Conservation (phyloP, 2,797 vertebrate genomes). For the Sebastes diploproa region DNA sequence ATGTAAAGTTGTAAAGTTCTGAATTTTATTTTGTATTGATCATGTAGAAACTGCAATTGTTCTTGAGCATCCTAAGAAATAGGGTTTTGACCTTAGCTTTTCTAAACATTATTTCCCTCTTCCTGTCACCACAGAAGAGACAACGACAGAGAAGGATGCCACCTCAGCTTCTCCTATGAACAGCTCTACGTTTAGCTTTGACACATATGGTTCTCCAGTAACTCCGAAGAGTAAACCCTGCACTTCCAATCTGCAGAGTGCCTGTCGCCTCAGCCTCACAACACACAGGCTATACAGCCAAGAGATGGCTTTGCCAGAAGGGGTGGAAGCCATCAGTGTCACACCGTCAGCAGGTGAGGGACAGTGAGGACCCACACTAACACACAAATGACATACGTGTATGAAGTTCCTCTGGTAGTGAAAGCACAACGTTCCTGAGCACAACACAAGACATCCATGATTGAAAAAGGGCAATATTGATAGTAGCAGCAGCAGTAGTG, state of each 20-base stretch:
- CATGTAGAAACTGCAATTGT: no score
- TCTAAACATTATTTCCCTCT: neutral
- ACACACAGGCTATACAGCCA: constrained; percentile 90
- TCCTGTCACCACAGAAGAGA: constrained; percentile 78
- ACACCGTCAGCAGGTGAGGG: constrained; percentile 94
- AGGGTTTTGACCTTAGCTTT: neutral
- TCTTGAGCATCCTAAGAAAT: neutral
- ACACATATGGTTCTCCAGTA: constrained; percentile 74
- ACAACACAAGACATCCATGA: neutral
- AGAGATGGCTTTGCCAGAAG: constrained; percentile 89
- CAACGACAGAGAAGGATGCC: constrained; percentile 56
- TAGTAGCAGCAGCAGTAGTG: neutral
- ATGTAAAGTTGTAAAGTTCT: neutral
- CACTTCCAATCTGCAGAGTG: constrained; percentile 92
- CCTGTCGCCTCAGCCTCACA: constrained; percentile 89
- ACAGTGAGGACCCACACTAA: neutral
- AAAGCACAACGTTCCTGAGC: neutral
- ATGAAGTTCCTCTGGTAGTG: neutral
- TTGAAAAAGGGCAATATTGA: neutral
- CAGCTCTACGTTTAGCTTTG: constrained; percentile 66
- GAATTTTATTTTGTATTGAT: neutral
- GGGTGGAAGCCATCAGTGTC: constrained; percentile 90
- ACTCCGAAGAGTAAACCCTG: constrained; percentile 84
- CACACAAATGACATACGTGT: neutral
- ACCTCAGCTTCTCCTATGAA: constrained; percentile 37